Percentiles rank a stretch among this genome's conserved stretches.
Evolutionary conservation across 2,797 vertebrate genomes (phyloP).

Genomic region (Podargus strigoides): DNA sequence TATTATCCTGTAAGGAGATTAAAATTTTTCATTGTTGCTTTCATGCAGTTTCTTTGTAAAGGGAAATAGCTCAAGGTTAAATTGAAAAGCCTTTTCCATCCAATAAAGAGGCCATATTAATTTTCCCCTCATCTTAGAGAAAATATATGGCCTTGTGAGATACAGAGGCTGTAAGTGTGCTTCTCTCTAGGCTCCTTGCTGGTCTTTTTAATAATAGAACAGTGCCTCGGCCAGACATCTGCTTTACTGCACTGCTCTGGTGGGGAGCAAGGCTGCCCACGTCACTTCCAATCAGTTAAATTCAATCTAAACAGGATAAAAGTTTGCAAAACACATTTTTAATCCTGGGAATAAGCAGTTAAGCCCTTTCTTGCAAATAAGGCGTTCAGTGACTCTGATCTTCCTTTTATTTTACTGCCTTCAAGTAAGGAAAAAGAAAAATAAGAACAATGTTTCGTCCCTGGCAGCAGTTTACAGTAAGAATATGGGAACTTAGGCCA

Average conservation of each 20-base stretch:
- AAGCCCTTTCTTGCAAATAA: slow-evolving; percentile 19
- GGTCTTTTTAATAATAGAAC: not conserved
- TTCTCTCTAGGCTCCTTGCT: not conserved
- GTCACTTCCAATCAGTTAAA: not conserved
- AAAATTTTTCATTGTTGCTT: slow-evolving; percentile 65
- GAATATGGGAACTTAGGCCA: not conserved
- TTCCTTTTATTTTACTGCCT: not conserved
- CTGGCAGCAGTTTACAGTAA: not conserved
- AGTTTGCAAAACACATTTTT: slow-evolving; percentile 16
- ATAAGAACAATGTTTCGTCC: not conserved
- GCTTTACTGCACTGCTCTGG: not conserved
- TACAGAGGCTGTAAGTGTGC: not conserved
- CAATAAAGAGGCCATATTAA: slow-evolving; percentile 26
- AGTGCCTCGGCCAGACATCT: not conserved
- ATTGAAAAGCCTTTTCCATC: slow-evolving; percentile 40
- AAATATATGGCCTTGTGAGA: slow-evolving; percentile 17
- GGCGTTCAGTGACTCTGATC: not conserved
- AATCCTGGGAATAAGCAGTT: not conserved
- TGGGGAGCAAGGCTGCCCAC: not conserved
- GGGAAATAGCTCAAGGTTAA: slow-evolving; percentile 63
- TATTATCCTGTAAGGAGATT: slow-evolving; percentile 67
- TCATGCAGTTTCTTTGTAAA: slow-evolving; percentile 54
- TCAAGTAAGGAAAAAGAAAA: not conserved
- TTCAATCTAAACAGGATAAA: not conserved
- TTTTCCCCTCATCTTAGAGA: slow-evolving; percentile 32